These are phyloP conservation scores for Muntiacus muntjak DNA, from an alignment of 2,113 vertebrate species.

Conservation along the genomic window DNA sequence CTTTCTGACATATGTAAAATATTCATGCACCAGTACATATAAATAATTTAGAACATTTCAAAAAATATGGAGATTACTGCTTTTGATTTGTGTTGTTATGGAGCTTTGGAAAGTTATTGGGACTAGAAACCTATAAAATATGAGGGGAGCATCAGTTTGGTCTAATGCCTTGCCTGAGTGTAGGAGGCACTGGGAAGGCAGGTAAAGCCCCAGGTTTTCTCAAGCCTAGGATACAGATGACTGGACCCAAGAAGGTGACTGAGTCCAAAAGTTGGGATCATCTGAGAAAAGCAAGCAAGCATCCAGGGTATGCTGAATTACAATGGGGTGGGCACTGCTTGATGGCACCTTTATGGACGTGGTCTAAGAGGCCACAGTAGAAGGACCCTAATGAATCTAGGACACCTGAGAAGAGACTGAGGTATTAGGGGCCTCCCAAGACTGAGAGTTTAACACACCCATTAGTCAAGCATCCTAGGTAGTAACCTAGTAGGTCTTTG, in stretches of 20 bases:
- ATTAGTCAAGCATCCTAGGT: neutral
- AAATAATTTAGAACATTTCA: neutral
- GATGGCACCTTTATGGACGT: neutral
- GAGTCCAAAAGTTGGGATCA: neutral
- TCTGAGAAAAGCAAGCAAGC: neutral
- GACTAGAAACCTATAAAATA: neutral
- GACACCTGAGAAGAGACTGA: neutral
- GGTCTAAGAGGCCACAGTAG: neutral
- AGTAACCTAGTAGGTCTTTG: neutral
- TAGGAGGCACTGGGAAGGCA: neutral
- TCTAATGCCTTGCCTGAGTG: neutral
- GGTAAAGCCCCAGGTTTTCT: neutral
- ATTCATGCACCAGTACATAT: neutral
- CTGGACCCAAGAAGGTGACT: neutral
- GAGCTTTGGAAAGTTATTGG: neutral
- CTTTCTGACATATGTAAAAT: neutral
- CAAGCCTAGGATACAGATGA: neutral
- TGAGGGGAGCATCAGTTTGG: neutral
- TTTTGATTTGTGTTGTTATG: neutral
- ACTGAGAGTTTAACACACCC: neutral
- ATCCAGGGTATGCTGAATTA: neutral
- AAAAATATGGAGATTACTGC: neutral
- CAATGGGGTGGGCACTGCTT: neutral
- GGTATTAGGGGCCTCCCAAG: neutral
- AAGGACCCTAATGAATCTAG: neutral